Evolutionary conservation across 2,888 invertebrate species (phyloP), one percentile per base, ranked within the genome.

Genomic region (Trissolcus brochymenae): DNA sequence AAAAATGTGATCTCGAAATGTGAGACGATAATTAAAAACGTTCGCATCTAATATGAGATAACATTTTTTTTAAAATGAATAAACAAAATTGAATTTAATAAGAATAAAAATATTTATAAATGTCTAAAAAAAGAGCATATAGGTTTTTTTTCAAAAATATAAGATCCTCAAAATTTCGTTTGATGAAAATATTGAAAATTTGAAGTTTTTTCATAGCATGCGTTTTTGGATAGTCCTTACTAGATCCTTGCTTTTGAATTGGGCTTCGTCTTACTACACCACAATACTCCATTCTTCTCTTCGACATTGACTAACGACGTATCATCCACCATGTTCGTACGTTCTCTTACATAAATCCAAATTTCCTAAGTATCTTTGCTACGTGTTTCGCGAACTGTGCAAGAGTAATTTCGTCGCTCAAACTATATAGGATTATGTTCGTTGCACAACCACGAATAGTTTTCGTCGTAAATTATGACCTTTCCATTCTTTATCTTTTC

Each of bases 241-340:
- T 82, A 21, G 78, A 81, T 79, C 65, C 71, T 72, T 68, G 70
- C 49, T 67, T 61, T 77, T 79, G 78, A 77, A 76, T 81, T 76
- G 74, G 79, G 78, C 73, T 70, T 79, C 79, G 67, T 80, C 76
- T 76, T 81, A 77, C 80, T 82, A 79, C 6, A 29, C 81, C 81
- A 83, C 82, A 84, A 84, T 84, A 81, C 84, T 78, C 82, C 80
- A 84, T 85, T 86, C 85, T 86, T 83, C 82, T 79, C 55, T 75
- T 75, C 80, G 85, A 86, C 85, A 76, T 84, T 86, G 86, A 87
- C 85, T 86, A 84, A 87, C 83, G 84, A 84, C 79, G 65, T 68
- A 60, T 65, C 74, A 72, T 73, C 79, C 78, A 66, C 74, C 76
- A 79, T 76, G 64, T 73, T 76, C 71, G 55, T 79, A 64, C 64